phyloP scores from a whole-genome alignment of 1,140 invertebrate species.

The Tetranychus urticae region DNA sequence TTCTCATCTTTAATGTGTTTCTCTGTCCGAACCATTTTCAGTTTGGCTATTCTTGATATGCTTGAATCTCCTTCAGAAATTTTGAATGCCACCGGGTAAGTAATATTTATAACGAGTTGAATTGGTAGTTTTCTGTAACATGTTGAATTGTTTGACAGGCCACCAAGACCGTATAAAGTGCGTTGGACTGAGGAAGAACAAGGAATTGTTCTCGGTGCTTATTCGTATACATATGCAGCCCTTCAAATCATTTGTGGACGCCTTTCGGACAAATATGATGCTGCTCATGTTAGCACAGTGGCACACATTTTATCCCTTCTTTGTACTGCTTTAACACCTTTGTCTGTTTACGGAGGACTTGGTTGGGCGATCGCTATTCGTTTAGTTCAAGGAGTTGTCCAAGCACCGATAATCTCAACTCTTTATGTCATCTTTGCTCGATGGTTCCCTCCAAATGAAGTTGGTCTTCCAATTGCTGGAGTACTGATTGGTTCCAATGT shows the following conservation, averaged over 20 bases:
- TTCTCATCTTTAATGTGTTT: no score
- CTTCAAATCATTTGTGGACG: slow-evolving; percentile 57
- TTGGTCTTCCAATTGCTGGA: neutral
- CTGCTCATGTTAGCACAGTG: neutral
- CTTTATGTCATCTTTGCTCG: neutral
- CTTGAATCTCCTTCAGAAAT: no score
- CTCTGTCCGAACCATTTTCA: no score
- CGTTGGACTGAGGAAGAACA: neutral
- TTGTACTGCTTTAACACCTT: neutral
- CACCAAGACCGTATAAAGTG: no score
- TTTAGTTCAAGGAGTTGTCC: neutral
- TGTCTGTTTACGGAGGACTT: neutral
- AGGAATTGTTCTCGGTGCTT: slow-evolving; percentile 43
- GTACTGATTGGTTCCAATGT: neutral
- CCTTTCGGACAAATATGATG: slow-evolving; percentile 35
- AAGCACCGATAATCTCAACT: neutral
- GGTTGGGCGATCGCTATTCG: neutral
- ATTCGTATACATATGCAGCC: slow-evolving; percentile 63
- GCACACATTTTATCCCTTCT: neutral
- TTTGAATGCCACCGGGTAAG: no score
- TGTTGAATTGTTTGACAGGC: no score
- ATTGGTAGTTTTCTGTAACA: no score
- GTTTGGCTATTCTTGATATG: no score
- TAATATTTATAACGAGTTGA: no score
- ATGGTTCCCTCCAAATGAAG: neutral